Evolutionary conservation across 1,140 invertebrate genomes (phyloP), one percentile per base, ranked within the genome.

Genomic region (Bombus difficillimus): DNA sequence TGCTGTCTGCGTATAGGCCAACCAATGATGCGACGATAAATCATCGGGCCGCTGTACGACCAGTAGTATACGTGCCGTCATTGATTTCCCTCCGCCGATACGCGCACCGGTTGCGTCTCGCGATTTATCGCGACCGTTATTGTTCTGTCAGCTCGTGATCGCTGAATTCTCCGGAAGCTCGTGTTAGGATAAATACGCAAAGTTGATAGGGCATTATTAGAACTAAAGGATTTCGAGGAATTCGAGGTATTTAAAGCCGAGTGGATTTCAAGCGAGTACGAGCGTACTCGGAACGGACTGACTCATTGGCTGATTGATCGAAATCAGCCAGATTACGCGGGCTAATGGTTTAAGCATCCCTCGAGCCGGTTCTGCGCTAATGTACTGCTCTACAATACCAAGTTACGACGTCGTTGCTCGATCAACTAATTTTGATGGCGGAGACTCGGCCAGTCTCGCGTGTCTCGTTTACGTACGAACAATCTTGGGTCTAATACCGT

Each of bases 1-100:
- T 25, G 59, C 34, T 4, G 34, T 69, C 22, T 22, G 25, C 22
- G 66, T 34, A 18, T 32, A 28, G 39, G 53, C 12, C 32, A 8
- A 41, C 73, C 81, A 83, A 76, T 83, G 81, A 83, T 32, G 43
- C 81, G 37, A 15, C 34, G 81, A 83, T 83, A 77, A 77, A 83
- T 83, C 74, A 83, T 83, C 74, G 57, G 57, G 47, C 12, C 12
- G 18, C 32, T 37, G 66, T 28, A 39, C 34, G 73, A 77, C n/a
- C 81, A 34, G 22, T 28, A 41, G 15, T 5, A 37, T 32, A 69
- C 79, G 53, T 15, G 25, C 69, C 28, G 34, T 69, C 80, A 73
- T 73, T 81, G 80, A 81, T 81, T 81, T 81, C 53, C 37, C 64
- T 34, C 3, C 43, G 43, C 43, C 57, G 34, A 69, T 43, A 79